A percentile compares a stretch with the other conserved stretches of the same genome.
Evolutionary conservation across 1,140 invertebrate species (phyloP).

Genomic region (Anastrepha obliqua): DNA sequence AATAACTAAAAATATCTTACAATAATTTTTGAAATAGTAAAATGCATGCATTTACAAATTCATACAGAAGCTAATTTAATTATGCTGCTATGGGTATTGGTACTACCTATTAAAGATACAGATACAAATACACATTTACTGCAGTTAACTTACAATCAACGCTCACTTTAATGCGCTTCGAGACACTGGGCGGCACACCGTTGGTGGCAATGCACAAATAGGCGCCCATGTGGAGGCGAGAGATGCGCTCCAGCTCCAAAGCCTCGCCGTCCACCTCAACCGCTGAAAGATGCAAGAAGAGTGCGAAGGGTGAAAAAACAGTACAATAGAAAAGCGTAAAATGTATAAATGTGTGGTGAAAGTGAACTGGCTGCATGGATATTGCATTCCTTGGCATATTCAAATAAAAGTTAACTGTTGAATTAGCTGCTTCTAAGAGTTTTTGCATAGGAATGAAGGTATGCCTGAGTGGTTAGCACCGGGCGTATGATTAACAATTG

Average conservation of each 20-base stretch:
- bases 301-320: neutral
- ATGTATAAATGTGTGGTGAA: neutral
- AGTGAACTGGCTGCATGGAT: neutral
- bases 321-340: neutral
- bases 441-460: neutral
- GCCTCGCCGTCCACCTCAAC: constrained; percentile 87
- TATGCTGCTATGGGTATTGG: no score
- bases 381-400: neutral
- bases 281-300: constrained; percentile 76
- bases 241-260: constrained; percentile 90
- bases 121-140: no score
- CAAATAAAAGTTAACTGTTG: neutral
- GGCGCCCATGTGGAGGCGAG: constrained; percentile 91
- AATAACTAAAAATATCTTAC: neutral
- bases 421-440: neutral
- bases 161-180: constrained; percentile 93
- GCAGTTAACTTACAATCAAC: constrained; percentile 89
- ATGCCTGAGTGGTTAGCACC: neutral
- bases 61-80: no score
- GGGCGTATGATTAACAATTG: neutral
- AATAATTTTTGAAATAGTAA: no score
- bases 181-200: constrained; percentile 87
- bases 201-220: constrained; percentile 92
- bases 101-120: no score
- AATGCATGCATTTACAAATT: no score